Evolutionary conservation across 1,140 invertebrate genomes (phyloP), one percentile per base, ranked within the genome.

Genomic region (Drosophila ambigua): DNA sequence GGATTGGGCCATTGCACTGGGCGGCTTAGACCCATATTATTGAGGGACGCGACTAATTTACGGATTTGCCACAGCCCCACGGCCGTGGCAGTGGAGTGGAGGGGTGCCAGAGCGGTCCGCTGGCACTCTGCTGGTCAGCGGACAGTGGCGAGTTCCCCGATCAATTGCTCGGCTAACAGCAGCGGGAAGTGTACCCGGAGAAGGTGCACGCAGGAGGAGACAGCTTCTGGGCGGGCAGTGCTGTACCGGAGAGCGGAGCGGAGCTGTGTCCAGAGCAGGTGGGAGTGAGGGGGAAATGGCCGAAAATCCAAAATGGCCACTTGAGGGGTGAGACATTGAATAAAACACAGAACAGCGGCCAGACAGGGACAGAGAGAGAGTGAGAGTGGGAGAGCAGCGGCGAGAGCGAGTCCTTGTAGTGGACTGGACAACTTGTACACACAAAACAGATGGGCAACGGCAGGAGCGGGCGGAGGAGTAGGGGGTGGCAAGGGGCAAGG

Each of bases 281-380:
- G 50, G 64, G 58, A 65, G 71, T 54, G 51, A 49, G 23, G 28
- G 53, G 54, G 54, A 45, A 48, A 49, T 71, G 52, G 45, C 53
- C 66, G 46, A 68, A 39, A 75, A 79, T 83, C 72, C 79, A 83
- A 83, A 83, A 83, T 83, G 79, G 79, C 79, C 65, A 59, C 79
- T 49, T 51, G 57, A 72, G 46, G 79, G 79, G 65, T 83, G 75
- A 72, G 35, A 39, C 35, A 39, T 39, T 13, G 72, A 62, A 74
- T 20, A 53, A 53, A 20, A 41, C 16, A 23, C 16, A 39, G 15
- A n/a, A 15, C 23, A 16, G 20, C 23, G 20, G 20, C 3, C 6
- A n/a, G 49, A 52, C 5, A 52, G 50, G 26, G 23, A 5, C 9
- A 16, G 57, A 54, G 23, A 4, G 49, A 15, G 49, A 4, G 23